Evolutionary conservation across 2,888 invertebrate species (phyloP).

Genomic region (Megamerina dolium): DNA sequence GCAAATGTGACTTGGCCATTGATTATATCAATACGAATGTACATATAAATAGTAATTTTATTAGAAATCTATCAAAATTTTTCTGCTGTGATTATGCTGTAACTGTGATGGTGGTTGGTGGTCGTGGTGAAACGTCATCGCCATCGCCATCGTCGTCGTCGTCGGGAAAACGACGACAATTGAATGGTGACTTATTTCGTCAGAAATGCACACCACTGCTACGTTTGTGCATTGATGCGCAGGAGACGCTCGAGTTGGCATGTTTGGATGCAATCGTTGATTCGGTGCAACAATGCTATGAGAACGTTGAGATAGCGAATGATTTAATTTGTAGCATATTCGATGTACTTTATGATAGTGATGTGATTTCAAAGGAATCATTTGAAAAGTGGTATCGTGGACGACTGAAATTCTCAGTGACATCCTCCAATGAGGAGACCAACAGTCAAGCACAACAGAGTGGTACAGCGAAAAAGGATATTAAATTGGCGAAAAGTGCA

Average conservation of each 20-base stretch:
- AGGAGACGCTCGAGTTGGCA: slow-evolving; percentile 34
- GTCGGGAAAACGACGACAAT: slow-evolving; percentile 10
- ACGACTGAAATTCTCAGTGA: slow-evolving; percentile 10
- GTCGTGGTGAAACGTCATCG: slow-evolving; percentile 1
- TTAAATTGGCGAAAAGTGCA: background rate
- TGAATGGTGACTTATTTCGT: slow-evolving; percentile 29
- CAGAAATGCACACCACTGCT: slow-evolving; percentile 37
- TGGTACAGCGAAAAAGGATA: background rate
- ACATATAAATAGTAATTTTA: slow-evolving; percentile 36
- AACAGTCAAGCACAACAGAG: slow-evolving; percentile 7
- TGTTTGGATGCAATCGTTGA: slow-evolving; percentile 40
- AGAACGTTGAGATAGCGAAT: slow-evolving; percentile 29
- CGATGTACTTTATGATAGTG: slow-evolving; percentile 36
- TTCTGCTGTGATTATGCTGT: slow-evolving; percentile 45
- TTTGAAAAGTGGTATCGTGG: slow-evolving; percentile 39
- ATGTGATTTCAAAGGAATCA: slow-evolving; percentile 41
- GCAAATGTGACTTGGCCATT: slow-evolving; percentile 38
- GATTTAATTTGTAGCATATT: slow-evolving; percentile 35
- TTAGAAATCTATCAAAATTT: slow-evolving; percentile 39
- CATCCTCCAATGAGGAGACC: slow-evolving; percentile 22
- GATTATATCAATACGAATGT: slow-evolving; percentile 46
- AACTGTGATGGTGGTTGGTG: slow-evolving; percentile 25
- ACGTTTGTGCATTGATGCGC: slow-evolving; percentile 37
- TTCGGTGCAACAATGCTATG: slow-evolving; percentile 28
- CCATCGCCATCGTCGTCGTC: slow-evolving; percentile 8